Conservation (phyloP, 2,888 invertebrate genomes). For the Lepeophtheirus nordmannii region DNA sequence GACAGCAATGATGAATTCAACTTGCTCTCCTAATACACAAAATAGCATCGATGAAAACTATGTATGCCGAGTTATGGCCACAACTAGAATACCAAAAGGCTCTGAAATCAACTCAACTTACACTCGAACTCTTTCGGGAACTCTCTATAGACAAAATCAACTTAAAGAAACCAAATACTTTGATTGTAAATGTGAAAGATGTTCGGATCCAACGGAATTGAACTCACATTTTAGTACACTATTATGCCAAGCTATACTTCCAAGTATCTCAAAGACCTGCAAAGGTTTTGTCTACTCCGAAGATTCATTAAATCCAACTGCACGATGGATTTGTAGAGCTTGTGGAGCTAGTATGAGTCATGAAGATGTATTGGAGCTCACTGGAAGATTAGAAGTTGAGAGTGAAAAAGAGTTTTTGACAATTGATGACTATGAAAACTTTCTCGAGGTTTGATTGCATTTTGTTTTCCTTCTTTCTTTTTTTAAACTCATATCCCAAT, state of each 20-base stretch:
- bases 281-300: neutral
- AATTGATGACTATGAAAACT: neutral
- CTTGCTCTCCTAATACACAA: conserved; percentile 18
- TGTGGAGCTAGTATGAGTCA: neutral
- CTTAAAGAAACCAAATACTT: conserved; percentile 21
- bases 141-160: conserved; percentile 1
- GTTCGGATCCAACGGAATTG: conserved; percentile 21
- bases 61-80: conserved; percentile 11
- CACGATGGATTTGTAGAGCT: conserved; percentile 9
- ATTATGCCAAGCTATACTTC: neutral
- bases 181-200: conserved; percentile 15
- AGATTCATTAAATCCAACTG: neutral
- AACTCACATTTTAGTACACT: conserved; percentile 11
- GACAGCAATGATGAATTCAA: conserved; percentile 24
- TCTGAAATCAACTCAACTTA: conserved; percentile 17
- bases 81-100: neutral
- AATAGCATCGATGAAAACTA: conserved; percentile 17
- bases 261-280: too few species aligned
- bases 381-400: neutral
- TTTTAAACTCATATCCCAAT: too few species aligned
- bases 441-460: neutral
- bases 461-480: too few species aligned
- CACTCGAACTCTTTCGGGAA: conserved; percentile 12
- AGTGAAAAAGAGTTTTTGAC: neutral
- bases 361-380: neutral